Evolutionary conservation across 2,113 vertebrate species (phyloP).

Genomic region (Microcebus ravelobensis): DNA sequence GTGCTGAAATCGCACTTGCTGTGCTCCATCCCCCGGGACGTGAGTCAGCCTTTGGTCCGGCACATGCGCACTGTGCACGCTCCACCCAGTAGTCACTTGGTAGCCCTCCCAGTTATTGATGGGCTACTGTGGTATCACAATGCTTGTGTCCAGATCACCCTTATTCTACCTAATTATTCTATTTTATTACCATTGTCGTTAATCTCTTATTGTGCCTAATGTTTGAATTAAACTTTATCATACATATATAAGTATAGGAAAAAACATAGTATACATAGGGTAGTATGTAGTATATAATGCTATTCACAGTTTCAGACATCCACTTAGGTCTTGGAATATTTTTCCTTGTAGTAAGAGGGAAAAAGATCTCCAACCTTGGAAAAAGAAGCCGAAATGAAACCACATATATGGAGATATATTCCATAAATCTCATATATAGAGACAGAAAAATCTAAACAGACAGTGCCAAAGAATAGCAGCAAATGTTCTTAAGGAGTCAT

Average conservation of each 20-base stretch:
- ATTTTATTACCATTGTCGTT: background rate
- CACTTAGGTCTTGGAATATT: background rate
- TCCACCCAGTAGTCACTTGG: background rate
- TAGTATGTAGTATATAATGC: background rate
- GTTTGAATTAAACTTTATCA: background rate
- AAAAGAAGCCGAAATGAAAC: background rate
- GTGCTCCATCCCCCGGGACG: background rate
- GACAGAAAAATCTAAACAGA: background rate
- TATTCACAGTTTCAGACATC: background rate
- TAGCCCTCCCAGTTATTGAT: background rate
- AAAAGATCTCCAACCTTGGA: background rate
- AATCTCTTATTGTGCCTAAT: background rate
- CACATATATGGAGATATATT: background rate
- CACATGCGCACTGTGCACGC: background rate
- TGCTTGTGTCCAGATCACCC: background rate
- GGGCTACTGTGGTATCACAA: background rate
- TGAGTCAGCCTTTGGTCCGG: background rate
- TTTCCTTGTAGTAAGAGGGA: background rate
- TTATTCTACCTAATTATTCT: background rate
- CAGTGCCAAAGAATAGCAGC: background rate
- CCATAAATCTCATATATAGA: background rate
- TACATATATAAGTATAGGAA: background rate
- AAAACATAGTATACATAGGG: background rate
- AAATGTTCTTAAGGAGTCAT: background rate
- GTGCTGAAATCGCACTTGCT: background rate